A percentile compares a stretch with the other conserved stretches of the same genome.
Conservation (phyloP, 2,113 vertebrate genomes). For the Leptocoma aspasia region DNA sequence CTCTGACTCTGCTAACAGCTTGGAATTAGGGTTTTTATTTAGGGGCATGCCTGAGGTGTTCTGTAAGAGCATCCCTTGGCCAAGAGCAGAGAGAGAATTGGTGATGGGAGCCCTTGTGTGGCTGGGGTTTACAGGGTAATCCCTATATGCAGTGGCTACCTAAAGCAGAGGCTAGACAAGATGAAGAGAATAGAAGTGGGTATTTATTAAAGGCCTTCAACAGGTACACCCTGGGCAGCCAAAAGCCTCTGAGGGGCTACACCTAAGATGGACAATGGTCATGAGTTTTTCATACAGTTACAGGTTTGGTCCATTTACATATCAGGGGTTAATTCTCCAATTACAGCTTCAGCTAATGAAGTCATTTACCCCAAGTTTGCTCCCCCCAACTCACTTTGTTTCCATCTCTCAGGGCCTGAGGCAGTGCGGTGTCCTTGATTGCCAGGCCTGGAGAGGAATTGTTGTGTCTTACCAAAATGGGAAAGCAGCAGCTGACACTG, state of each 20-base stretch:
- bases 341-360: neutral
- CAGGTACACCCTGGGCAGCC: neutral
- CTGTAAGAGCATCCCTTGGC: neutral
- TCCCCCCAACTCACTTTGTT: neutral
- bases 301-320: neutral
- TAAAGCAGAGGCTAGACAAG: neutral
- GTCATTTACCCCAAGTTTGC: neutral
- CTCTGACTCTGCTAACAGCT: neutral
- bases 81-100: neutral
- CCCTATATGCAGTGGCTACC: neutral
- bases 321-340: neutral
- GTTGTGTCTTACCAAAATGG: neutral
- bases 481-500: neutral
- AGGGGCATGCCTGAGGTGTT: neutral
- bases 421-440: neutral
- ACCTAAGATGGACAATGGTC: fast-evolving
- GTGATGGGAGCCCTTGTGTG: neutral
- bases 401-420: neutral
- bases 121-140: neutral
- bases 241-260: neutral
- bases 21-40: neutral
- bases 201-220: neutral
- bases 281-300: too few relatives aligned
- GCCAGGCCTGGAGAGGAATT: neutral
- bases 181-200: neutral